Conservation (phyloP, 35 echinoderm and acorn worm species). For the Acanthaster planci region DNA sequence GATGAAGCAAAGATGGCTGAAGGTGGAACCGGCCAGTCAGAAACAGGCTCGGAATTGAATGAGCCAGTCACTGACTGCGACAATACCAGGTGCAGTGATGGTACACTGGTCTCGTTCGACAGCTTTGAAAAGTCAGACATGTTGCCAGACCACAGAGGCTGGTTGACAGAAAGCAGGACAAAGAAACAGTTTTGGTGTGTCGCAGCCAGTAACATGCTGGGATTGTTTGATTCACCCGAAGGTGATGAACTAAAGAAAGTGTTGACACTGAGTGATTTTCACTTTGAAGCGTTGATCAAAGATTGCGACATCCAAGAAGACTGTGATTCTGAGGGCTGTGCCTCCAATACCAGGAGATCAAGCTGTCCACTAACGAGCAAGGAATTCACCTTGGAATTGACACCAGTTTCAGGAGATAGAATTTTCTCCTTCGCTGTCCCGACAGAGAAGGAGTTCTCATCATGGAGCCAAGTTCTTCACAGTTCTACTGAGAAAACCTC, state of each 20-base stretch:
- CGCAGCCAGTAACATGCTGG: slow-evolving; percentile 3
- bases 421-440: background rate
- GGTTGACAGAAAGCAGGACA: background rate
- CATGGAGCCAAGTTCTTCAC: background rate
- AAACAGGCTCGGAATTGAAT: background rate
- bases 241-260: slow-evolving; percentile 7
- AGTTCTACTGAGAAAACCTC: background rate
- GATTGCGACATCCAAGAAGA: background rate
- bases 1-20: background rate
- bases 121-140: slow-evolving; percentile 2
- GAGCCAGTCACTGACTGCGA: background rate
- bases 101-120: background rate
- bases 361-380: background rate
- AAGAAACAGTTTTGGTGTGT: slow-evolving; percentile 21
- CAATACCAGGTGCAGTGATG: background rate
- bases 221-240: background rate
- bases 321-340: background rate
- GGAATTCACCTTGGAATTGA: background rate
- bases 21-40: slow-evolving; percentile 1
- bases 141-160: background rate
- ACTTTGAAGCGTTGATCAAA: background rate
- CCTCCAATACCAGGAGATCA: background rate
- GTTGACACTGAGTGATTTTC: background rate
- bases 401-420: background rate
- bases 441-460: background rate